Evolutionary conservation across 2,797 vertebrate species (phyloP).

Genomic region (Pseudotriccus pelzelni): DNA sequence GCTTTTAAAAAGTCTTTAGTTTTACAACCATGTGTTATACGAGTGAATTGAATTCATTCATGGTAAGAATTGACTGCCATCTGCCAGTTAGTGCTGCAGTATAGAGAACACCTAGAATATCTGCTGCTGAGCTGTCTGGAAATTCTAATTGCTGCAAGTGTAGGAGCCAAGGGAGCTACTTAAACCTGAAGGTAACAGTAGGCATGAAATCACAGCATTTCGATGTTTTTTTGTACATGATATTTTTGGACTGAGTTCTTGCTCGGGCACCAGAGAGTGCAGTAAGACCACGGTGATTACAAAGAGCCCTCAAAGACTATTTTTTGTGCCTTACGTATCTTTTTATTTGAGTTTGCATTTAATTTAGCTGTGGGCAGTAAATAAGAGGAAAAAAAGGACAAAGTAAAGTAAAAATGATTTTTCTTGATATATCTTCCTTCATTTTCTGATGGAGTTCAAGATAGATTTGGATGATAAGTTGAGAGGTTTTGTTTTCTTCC

Average conservation of each 20-base stretch:
- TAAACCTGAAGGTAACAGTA: constrained; percentile 32
- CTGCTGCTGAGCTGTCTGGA: constrained; percentile 29
- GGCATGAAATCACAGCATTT: constrained; percentile 44
- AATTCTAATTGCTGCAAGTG: constrained; percentile 29
- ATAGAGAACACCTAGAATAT: not conserved
- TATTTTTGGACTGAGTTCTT: constrained; percentile 34
- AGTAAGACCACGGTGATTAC: not conserved
- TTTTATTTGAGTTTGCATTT: not conserved
- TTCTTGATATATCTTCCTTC: not conserved
- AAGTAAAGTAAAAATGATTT: not conserved
- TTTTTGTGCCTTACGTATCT: not conserved
- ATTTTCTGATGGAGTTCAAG: not conserved
- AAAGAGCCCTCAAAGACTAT: not conserved
- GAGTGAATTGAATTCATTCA: not conserved
- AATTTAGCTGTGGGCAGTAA: not conserved
- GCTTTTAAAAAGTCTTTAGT: not conserved
- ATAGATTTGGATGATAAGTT: not conserved
- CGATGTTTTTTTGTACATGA: constrained; percentile 1
- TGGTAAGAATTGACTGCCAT: not conserved
- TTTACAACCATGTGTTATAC: not conserved
- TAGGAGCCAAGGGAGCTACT: constrained; percentile 47
- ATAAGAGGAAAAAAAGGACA: not conserved
- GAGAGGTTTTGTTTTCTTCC: not conserved
- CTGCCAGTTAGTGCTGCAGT: not conserved
- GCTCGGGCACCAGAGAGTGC: not conserved